Evolutionary conservation across 1,140 invertebrate species (phyloP).

Genomic region (Drosophila lowei): DNA sequence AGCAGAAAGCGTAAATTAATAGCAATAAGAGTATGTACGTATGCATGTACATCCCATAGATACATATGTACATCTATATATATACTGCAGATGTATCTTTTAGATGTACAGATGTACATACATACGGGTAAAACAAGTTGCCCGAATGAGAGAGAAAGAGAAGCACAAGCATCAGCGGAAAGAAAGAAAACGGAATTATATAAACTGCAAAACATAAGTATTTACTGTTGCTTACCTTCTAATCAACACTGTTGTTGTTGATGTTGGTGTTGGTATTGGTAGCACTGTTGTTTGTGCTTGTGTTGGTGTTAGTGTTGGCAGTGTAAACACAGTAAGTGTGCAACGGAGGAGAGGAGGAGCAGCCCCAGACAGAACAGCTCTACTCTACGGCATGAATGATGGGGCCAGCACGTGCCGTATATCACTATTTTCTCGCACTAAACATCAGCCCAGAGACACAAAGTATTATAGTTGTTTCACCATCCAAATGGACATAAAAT

Average conservation of each 20-base stretch:
- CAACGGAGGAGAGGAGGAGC: too few species aligned
- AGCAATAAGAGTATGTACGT: slow-evolving; percentile 34
- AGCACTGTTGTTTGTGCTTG: slow-evolving; percentile 4
- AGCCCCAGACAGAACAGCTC: too few species aligned
- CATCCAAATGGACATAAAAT: slow-evolving; percentile 19
- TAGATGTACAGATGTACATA: slow-evolving; percentile 1
- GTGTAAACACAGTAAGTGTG: slow-evolving; percentile 1
- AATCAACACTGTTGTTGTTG: slow-evolving; percentile 17
- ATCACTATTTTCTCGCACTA: background rate
- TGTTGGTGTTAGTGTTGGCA: background rate
- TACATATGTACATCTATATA: slow-evolving; percentile 6
- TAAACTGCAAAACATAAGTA: slow-evolving; percentile 34
- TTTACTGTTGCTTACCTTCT: slow-evolving; percentile 26
- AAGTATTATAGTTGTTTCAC: slow-evolving; percentile 12
- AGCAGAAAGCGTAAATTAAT: slow-evolving; percentile 77
- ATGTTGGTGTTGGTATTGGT: slow-evolving; percentile 11
- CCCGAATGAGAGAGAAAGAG: slow-evolving; percentile 19
- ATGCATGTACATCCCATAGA: slow-evolving; percentile 15
- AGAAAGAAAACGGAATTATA: slow-evolving; percentile 39
- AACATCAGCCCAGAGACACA: slow-evolving; percentile 12
- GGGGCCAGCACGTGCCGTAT: too few species aligned
- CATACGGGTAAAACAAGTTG: slow-evolving; percentile 56
- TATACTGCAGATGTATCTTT: background rate
- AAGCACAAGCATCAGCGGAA: slow-evolving; percentile 32
- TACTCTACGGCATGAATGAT: too few species aligned